Base-by-base conservation (phyloP, 2,113 vertebrate genomes). In the Hepsetus odoe region DNA sequence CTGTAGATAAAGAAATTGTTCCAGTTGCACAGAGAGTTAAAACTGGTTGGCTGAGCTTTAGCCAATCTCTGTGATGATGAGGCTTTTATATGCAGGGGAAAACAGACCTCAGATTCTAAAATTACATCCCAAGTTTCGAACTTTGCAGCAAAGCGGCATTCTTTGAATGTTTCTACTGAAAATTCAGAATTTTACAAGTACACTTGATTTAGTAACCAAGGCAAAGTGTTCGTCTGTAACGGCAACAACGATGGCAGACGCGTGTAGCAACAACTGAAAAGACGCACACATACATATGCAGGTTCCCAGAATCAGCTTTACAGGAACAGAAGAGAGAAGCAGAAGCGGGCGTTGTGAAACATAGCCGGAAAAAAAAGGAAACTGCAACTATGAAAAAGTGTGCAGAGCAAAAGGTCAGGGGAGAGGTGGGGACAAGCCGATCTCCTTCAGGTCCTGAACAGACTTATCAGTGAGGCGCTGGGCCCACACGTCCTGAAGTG, bases 341-440 rank as follows among this genome's bases (percentile, higher is more conserved):
- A 78, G 80, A 79, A 82, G 61, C 64, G 55, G 32, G 26, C 58
- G 46, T 74, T 79, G 64, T 58, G 81, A 74, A 82, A 82, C 33
- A 22, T 20, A 33, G 81, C 38, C 59, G 73, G 70, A 66, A 73
- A 78, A 78, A 73, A 79, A 78, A 78, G 70, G 77, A 67, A 80
- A 73, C 30, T 55, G n/a, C n/a, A 58, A 24, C 65, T 74, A n/a
- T 56, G 76, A 26, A 74, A 49, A 35, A 26, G 35, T 42, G 40
- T 30, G 1, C 53, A 20, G 49, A 58, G 49, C 9, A 38, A 77
- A 82, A 75, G 56, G 64, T 74, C 67, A 35, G 33, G 28, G n/a
- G 12, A 26, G 42, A 67, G 42, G 69, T 62, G 38, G 46, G 13
- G 51, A 28, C 6, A 13, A 24, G 14, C 38, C 35, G 64, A 32